Percentiles rank a stretch among this genome's conserved stretches.
phyloP scores from a whole-genome alignment of 2,113 vertebrate genomes.

The Dicrurus megarhynchus region DNA sequence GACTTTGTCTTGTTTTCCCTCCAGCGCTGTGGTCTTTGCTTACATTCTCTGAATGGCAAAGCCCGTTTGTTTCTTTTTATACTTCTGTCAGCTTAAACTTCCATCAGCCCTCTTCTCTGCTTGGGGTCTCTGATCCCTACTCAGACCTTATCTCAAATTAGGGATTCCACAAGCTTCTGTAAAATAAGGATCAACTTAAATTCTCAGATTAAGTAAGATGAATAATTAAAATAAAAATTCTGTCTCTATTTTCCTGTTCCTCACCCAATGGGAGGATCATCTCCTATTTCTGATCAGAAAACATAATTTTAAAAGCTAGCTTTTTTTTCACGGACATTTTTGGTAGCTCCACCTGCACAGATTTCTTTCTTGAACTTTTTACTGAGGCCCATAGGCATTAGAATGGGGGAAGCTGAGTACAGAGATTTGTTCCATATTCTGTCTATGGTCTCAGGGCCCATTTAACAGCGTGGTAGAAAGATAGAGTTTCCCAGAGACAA shows the following conservation, averaged over 20 bases:
- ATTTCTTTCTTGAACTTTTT: not conserved
- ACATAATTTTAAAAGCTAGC: not conserved
- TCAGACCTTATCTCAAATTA: conserved; percentile 47
- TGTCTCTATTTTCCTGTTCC: not conserved
- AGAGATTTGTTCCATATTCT: not conserved
- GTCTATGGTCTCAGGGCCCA: not conserved
- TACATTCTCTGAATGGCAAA: conserved; percentile 16
- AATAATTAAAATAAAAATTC: conserved; percentile 55
- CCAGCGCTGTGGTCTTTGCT: conserved; percentile 31
- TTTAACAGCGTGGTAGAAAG: not conserved
- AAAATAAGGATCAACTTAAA: conserved; percentile 58
- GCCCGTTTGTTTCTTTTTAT: conserved; percentile 57
- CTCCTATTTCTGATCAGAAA: conserved; percentile 1
- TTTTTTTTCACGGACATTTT: not conserved
- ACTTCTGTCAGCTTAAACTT: conserved; percentile 49
- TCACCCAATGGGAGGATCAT: conserved; percentile 30
- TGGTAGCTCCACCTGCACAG: not conserved
- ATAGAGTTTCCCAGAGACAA: not conserved
- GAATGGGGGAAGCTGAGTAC: not conserved
- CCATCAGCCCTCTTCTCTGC: conserved; percentile 28
- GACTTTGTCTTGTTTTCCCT: not conserved
- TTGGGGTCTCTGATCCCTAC: conserved; percentile 47
- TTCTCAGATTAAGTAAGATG: conserved; percentile 51
- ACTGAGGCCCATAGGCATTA: not conserved
- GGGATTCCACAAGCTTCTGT: conserved; percentile 41